Base-by-base conservation (phyloP, 2,888 invertebrate species). In the Leptinotarsa rubiginosa region DNA sequence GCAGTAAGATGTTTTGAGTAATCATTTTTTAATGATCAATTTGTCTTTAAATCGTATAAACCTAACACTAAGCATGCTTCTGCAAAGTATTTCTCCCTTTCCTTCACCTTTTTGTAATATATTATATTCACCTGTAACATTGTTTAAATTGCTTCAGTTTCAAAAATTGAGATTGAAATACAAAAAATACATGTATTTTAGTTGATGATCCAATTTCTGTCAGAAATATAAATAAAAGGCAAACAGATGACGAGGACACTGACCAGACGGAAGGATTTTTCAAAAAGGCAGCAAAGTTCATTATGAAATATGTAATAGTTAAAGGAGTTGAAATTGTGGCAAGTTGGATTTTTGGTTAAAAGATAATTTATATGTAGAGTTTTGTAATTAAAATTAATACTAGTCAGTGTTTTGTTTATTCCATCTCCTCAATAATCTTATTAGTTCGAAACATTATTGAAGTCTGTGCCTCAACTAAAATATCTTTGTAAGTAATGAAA, bases 161-260 rank as follows among this genome's bases (percentile, higher is more conserved):
- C 2, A 41, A 41, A 41, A 12, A 41, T 41, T 41, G 2, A 2
- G 41, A 12, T 18, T 18, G 1, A 52, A 52, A 22, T 62, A 31
- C 41, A 41, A 62, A 31, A 31, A 16, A n/a, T 10, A 49, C 31
- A 71, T 59, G 47, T 56, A 56, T 71, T 71, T 71, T 31, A 72
- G 68, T 64, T 31, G 3, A n/a, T 22, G 54, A 52, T 62, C 62
- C 41, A 47, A 54, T 20, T 18, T 47, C 25, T 22, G 20, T 16
- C 47, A 74, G 49, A 65, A 22, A 56, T 41, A 25, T 73, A 16
- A 75, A 47, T 13, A 75, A 75, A 70, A 70, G 75, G 65, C 70
- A 75, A 15, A 22, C 75, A 56, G 66, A 66, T 22, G 49, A 41
- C 41, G 20, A 68, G 20, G 31, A 66, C 47, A 41, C 25, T 68